These are phyloP conservation scores for Pollachius pollachius DNA, from an alignment of 2,113 vertebrate genomes.

Conservation along the genomic window DNA sequence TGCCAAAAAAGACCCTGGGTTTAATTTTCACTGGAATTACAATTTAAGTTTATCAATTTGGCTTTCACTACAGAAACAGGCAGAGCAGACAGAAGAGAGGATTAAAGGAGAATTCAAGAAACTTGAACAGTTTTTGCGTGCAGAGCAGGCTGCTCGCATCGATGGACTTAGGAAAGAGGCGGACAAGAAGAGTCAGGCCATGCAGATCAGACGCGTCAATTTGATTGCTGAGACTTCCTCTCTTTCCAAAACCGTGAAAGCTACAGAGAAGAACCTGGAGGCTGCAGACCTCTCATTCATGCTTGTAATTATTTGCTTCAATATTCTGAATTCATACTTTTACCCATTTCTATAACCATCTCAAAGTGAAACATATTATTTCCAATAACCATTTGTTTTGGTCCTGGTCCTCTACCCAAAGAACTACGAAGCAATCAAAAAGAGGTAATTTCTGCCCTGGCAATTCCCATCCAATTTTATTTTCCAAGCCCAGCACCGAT, in stretches of 20 bases:
- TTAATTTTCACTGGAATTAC: no score
- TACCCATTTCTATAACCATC: no score
- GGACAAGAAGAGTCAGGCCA: background rate
- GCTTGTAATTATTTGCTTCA: conserved; percentile 25
- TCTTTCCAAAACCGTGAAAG: conserved; percentile 12
- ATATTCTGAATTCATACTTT: no score
- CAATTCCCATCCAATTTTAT: no score
- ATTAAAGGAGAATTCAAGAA: conserved; percentile 37
- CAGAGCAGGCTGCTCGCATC: conserved; percentile 34
- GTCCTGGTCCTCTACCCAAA: no score
- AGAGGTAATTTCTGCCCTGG: no score
- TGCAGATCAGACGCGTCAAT: conserved; percentile 8
- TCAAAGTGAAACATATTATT: no score
- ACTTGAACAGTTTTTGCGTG: conserved; percentile 26
- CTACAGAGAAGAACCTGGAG: background rate
- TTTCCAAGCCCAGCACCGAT: no score
- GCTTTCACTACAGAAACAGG: conserved; percentile 36
- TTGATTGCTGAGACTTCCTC: conserved; percentile 19
- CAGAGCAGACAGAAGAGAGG: conserved; percentile 30
- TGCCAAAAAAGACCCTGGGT: no score
- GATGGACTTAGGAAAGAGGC: conserved; percentile 29
- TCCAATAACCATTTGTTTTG: no score
- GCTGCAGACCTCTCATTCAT: conserved; percentile 26
- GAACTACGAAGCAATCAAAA: no score
- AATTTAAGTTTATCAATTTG: no score